phyloP scores from a whole-genome alignment of 35 echinoderm and acorn worm species.

The Patiria miniata region DNA sequence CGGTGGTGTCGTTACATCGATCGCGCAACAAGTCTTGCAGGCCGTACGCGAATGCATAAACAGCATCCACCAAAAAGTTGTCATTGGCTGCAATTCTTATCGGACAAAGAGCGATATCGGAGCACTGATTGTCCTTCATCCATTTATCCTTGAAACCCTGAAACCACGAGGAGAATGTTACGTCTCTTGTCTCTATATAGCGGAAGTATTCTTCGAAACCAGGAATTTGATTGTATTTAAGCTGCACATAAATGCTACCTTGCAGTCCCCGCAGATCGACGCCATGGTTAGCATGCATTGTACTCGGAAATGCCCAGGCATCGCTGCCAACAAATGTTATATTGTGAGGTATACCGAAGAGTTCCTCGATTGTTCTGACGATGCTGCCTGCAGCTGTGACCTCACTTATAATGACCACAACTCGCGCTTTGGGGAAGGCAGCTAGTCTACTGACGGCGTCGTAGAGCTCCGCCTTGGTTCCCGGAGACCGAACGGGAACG shows the following conservation, averaged over 20 bases:
- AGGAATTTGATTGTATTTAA: constrained; percentile 13
- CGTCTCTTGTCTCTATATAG: not conserved
- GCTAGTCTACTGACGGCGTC: not conserved
- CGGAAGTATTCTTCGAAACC: constrained; percentile 38
- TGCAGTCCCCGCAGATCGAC: not conserved
- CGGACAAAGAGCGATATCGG: not conserved
- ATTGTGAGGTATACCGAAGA: not conserved
- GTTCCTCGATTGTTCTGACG: not conserved
- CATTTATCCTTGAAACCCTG: not conserved
- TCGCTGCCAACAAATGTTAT: constrained; percentile 42
- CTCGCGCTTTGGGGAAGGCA: constrained; percentile 13
- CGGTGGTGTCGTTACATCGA: not conserved
- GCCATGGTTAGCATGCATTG: no score
- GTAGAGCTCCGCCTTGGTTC: not conserved
- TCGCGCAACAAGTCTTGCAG: constrained; percentile 9
- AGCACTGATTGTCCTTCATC: not conserved
- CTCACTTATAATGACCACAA: constrained; percentile 16
- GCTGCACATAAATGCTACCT: not conserved
- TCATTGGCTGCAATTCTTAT: not conserved
- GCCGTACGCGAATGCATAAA: constrained; percentile 30
- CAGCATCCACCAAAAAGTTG: constrained; percentile 18
- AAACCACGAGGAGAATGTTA: constrained; percentile 18
- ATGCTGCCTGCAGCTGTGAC: not conserved
- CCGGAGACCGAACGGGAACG: not conserved
- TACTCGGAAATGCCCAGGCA: not conserved